Base-by-base conservation (phyloP, 1,140 invertebrate species). In the Ceratina japonica region DNA sequence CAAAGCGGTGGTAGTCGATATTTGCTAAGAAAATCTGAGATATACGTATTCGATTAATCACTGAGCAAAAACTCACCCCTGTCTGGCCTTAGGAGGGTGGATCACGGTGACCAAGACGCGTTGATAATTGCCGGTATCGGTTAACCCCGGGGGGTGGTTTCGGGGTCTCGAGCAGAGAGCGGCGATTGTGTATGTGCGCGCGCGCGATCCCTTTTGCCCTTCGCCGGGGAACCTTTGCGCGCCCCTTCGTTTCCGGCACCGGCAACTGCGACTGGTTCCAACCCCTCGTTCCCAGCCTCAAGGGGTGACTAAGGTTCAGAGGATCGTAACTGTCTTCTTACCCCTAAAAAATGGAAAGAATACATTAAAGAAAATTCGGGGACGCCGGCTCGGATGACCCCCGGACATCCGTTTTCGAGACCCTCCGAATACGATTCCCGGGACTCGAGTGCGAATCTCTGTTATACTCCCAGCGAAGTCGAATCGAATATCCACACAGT, bases 121-220 rank as follows among this genome's bases (percentile, higher is more conserved):
- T 92, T 92, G 90, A 91, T 92, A 92, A 92, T 92, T 92, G 91
- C 89, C 89, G 90, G 90, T 93, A 91, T 92, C 91, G 91, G 92
- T 92, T 92, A 92, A 92, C 91, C 91, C 87, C 63, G 89, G 89
- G 87, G 83, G 84, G 68, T 86, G 85, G 85, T 79, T 86, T 83
- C 54, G 78, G 82, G 77, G 81, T 83, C 81, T 79, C 74, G 81
- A 83, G 71, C 85, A 86, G 71, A 86, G 71, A 31, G 80, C 85
- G 37, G 65, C 27, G 44, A n/a, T 20, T 22, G 65, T 24, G 27
- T 52, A 59, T 52, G 44, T 56, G 24, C 62, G 70, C 77, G 70
- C 77, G 75, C 77, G 80, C 84, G 79, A 85, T 90, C 87, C 88
- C 89, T 89, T 90, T 88, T 86, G 86, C 89, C 87, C n/a, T n/a